phyloP scores from a whole-genome alignment of 2,797 vertebrate genomes.

The Silurus lanzhouensis region DNA sequence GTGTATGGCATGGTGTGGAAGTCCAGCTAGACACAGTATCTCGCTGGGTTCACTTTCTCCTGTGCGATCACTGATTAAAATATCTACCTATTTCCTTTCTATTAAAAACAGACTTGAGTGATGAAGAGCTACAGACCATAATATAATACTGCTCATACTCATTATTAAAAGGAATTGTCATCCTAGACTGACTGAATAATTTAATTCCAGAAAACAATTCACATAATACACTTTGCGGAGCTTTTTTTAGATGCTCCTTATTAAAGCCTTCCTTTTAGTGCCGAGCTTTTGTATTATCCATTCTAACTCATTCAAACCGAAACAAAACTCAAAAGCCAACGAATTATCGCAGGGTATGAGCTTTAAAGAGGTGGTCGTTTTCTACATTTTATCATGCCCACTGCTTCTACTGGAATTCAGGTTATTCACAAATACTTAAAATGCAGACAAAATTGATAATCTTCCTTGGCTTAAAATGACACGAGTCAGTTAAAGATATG shows the following conservation, averaged over 20 bases:
- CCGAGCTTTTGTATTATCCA: not conserved
- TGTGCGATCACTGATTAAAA: not conserved
- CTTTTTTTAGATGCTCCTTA: not conserved
- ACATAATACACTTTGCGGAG: not conserved
- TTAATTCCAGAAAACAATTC: not conserved
- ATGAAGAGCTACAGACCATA: not conserved
- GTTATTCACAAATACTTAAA: constrained; percentile 6
- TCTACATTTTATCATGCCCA: not conserved
- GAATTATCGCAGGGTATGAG: not conserved
- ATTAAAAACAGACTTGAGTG: not conserved
- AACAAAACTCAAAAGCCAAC: not conserved
- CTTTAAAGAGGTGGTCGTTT: not conserved
- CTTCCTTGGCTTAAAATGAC: constrained; percentile 10
- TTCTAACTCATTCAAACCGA: no score
- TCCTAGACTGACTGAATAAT: not conserved
- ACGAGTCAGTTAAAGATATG: constrained; percentile 22
- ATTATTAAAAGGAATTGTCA: not conserved
- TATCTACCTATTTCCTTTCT: not conserved
- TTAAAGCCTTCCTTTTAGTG: not conserved
- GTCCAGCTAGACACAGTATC: constrained; percentile 61
- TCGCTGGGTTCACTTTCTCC: constrained; percentile 44
- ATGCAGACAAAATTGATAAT: constrained; percentile 5
- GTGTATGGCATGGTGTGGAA: constrained; percentile 38
- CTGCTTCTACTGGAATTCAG: not conserved
- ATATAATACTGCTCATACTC: not conserved